These are phyloP conservation scores for Galago senegalensis DNA, from an alignment of 2,797 vertebrate species.

Conservation along the genomic window DNA sequence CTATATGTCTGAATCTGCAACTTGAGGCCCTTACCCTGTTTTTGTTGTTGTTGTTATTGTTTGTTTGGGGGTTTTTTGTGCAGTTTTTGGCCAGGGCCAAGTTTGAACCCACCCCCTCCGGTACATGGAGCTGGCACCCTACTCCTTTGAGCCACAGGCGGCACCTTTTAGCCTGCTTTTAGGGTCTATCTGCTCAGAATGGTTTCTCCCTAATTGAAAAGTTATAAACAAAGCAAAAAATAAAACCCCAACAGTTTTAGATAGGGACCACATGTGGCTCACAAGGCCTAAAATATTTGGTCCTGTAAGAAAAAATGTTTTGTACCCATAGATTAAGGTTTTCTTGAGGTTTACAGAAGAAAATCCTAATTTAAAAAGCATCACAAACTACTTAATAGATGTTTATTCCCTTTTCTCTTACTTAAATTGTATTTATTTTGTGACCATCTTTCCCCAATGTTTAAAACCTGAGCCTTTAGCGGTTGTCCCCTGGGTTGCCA, in stretches of 20 bases:
- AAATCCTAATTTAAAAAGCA: not conserved
- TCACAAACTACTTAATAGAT: not conserved
- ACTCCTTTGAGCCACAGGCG: too few relatives aligned
- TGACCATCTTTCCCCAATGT: not conserved
- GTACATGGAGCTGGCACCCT: too few relatives aligned
- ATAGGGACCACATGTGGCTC: not conserved
- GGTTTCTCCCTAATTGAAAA: not conserved
- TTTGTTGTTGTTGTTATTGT: too few relatives aligned
- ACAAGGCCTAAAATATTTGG: not conserved
- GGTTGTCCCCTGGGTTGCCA: not conserved
- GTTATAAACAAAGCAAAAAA: not conserved
- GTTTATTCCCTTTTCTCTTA: not conserved
- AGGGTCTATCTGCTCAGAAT: not conserved
- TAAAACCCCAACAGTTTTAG: not conserved
- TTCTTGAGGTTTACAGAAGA: not conserved
- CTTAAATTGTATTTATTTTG: constrained; percentile 12
- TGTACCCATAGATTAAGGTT: not conserved
- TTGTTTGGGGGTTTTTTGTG: too few relatives aligned
- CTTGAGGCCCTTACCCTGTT: not conserved
- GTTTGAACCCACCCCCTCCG: too few relatives aligned
- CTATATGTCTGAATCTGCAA: not conserved
- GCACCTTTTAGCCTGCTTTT: not conserved
- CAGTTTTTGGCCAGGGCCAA: too few relatives aligned
- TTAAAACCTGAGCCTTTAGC: not conserved
- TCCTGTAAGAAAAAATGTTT: not conserved